Base-by-base conservation (phyloP, 2,888 invertebrate genomes). In the Scaeva pyrastri region DNA sequence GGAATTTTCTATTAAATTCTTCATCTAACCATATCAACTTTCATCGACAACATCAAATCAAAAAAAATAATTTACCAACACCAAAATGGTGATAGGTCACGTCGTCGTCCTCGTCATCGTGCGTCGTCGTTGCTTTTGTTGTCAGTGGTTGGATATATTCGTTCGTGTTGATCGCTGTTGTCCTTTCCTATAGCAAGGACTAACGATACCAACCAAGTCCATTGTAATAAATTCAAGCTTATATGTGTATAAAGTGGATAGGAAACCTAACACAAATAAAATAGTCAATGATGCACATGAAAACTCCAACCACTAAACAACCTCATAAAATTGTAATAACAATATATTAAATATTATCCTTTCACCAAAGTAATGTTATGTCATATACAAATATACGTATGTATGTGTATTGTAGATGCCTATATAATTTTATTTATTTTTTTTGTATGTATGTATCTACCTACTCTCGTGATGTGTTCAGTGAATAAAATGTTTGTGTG, bases 201-300 rank as follows among this genome's bases (percentile, higher is more conserved):
- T n/a, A n/a, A n/a, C n/a, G n/a, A n/a, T n/a, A n/a, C n/a, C n/a
- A n/a, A 39, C 36, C 19, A 58, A 60, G 60, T 60, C 39, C 21
- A 60, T 41, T 41, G n/a, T 36, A 41, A 77, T 77, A 72, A 62
- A 55, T 72, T 19, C 45, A 41, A 39, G 55, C 26, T 71, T 52
- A 43, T 64, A n/a, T n/a, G n/a, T n/a, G n/a, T n/a, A 39, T 56
- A 45, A 41, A 48, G 66, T 56, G 36, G 48, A 60, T 19, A n/a
- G n/a, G n/a, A n/a, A n/a, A n/a, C n/a, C n/a, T n/a, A 52, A 55
- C 10, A 39, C 68, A 1, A 31, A 58, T 50, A 52, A 77, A 71
- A 77, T 23, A 52, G 39, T 68, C 68, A 74, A 60, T 80, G 62
- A 60, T 43, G 74, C 74, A 80, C 50, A 80, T 80, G 52, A 74